Base-by-base conservation (phyloP, 1,140 invertebrate species). In the Heliconius congener region DNA sequence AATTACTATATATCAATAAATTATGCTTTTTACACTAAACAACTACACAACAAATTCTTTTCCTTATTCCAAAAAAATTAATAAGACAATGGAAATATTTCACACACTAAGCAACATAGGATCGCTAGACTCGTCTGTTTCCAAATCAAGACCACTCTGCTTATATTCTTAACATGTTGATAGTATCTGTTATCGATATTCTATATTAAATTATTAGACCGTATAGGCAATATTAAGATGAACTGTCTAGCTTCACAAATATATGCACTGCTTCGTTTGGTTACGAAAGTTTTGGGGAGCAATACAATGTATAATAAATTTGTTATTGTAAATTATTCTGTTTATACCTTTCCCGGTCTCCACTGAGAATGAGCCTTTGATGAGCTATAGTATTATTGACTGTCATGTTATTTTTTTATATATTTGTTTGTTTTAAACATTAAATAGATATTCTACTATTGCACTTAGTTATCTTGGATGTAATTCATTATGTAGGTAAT, bases 351-450 rank as follows among this genome's bases (percentile, higher is more conserved):
- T 95, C 94, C 39, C 94, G 85, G 84, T 95, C 94, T 80, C 94
- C 94, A 80, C 89, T 95, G 5, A 95, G 86, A 80, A 95, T 90
- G 78, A 95, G 87, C 18, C 94, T 88, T 82, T 95, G 94, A 87
- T 95, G 94, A 57, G 94, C 92, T 75, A 95, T 94, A 34, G 94
- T 95, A 85, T 94, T 94, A 93, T 97, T 94, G 8, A 94, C 91
- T 77, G 92, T 94, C 93, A 94, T 94, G 27, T 81, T 88, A 30
- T 66, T 27, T 30, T 27, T 66, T 66, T 66, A 30, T 66, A 30
- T 66, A 9, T 66, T 16, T 66, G 9, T 27, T 66, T 66, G 23
- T n/a, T 66, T 30, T 66, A 23, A 4, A 66, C n/a, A 66, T 30
- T 66, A 27, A 57, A 66, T 66, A 66, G 1, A 27, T 23, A 16